Evolutionary conservation across 2,888 invertebrate species (phyloP).

Genomic region (Prenolepis imparis): DNA sequence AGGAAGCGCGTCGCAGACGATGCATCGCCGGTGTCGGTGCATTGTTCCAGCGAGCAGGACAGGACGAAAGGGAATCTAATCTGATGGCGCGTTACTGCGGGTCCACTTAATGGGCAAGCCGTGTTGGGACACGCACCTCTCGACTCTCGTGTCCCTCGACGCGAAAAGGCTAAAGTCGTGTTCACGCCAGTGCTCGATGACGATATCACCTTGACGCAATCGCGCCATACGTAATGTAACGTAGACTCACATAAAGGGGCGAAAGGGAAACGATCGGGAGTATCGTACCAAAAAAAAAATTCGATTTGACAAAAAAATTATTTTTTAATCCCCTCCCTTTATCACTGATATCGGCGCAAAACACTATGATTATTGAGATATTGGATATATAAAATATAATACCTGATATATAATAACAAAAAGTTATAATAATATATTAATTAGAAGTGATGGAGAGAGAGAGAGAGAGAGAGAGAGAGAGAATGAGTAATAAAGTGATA

Average conservation of each 20-base stretch:
- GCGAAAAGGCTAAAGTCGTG: slow-evolving; percentile 83
- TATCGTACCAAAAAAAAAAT: neutral
- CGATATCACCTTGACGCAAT: slow-evolving; percentile 78
- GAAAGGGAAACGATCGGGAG: slow-evolving; percentile 7
- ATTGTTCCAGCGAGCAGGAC: slow-evolving; percentile 65
- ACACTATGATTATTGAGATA: neutral
- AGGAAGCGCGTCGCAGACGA: slow-evolving; percentile 73
- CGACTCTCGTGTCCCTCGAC: slow-evolving; percentile 72
- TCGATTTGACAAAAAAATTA: neutral
- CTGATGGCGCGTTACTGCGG: slow-evolving; percentile 83
- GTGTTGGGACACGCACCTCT: slow-evolving; percentile 86
- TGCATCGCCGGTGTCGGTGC: slow-evolving; percentile 67
- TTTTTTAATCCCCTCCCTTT: neutral
- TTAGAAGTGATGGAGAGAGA: neutral
- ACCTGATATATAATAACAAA: neutral
- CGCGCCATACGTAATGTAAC: slow-evolving; percentile 73
- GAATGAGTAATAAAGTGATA: neutral
- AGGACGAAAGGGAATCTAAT: slow-evolving; percentile 83
- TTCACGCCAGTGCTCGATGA: slow-evolving; percentile 76
- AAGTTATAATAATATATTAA: slow-evolving; percentile 20
- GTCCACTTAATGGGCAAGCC: slow-evolving; percentile 86
- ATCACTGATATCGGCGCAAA: neutral
- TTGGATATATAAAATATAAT: neutral
- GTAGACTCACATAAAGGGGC: slow-evolving; percentile 25
- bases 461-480: neutral